Evolutionary conservation across 2,113 vertebrate genomes (phyloP).

Genomic region (Corvus cornix): DNA sequence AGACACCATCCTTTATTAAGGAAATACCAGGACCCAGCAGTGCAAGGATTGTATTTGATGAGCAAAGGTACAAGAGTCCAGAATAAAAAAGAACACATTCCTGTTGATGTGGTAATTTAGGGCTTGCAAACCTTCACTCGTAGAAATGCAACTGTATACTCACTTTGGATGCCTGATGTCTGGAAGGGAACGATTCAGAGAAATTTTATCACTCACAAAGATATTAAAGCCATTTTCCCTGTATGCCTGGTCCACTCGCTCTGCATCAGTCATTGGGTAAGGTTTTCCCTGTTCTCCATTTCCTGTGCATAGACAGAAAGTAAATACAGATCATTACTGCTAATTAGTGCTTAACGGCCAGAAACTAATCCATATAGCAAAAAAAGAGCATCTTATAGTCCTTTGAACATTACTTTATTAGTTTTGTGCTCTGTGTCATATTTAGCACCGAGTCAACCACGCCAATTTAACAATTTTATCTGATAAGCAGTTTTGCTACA

Average conservation of each 20-base stretch:
- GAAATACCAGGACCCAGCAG: neutral
- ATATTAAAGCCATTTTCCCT: conserved; percentile 98
- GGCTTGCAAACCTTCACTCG: neutral
- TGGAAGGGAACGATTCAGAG: conserved; percentile 93
- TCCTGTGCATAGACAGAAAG: conserved; percentile 73
- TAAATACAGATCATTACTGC: conserved; percentile 8
- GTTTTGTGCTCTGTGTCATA: neutral
- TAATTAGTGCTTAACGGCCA: conserved; percentile 21
- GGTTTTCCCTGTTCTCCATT: conserved; percentile 93
- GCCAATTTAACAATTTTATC: neutral
- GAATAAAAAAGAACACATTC: neutral
- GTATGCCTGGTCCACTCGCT: conserved; percentile 92
- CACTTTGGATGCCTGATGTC: conserved; percentile 96
- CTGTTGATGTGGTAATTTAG: neutral
- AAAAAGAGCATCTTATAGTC: neutral
- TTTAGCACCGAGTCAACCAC: neutral
- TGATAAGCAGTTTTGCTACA: neutral
- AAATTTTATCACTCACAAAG: conserved; percentile 95
- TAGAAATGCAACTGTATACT: conserved; percentile 63
- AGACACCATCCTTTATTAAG: neutral
- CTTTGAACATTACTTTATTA: neutral
- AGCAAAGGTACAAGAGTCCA: neutral
- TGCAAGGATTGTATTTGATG: neutral
- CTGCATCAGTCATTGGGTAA: conserved; percentile 87
- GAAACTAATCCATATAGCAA: neutral